phyloP scores from a whole-genome alignment of 2,797 vertebrate genomes.

The Clarias platycephalus region DNA sequence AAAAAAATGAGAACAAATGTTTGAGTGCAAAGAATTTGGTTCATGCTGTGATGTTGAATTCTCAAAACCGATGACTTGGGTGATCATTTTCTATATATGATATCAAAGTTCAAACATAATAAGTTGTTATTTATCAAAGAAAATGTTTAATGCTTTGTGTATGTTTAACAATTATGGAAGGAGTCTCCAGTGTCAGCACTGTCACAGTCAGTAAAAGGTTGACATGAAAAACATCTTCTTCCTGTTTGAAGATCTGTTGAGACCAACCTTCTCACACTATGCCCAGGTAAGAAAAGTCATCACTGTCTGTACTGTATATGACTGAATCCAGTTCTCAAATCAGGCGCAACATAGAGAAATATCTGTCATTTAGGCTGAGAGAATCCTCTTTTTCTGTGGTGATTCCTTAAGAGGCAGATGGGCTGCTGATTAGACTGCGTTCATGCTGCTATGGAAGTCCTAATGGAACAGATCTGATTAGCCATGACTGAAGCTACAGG shows the following conservation, averaged over 20 bases:
- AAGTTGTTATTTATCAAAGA: background rate
- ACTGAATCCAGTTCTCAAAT: background rate
- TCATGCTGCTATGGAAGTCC: constrained; percentile 34
- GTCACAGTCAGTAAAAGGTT: background rate
- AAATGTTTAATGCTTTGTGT: background rate
- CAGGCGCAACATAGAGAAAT: background rate
- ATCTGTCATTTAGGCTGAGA: background rate
- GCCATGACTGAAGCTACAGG: constrained; percentile 27
- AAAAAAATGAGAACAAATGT: too few species aligned
- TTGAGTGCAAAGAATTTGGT: background rate
- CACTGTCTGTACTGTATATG: background rate
- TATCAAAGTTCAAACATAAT: background rate
- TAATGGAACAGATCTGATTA: constrained; percentile 50
- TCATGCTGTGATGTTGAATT: background rate
- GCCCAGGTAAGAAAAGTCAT: too few species aligned
- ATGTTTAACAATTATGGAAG: background rate
- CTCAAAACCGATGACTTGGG: background rate
- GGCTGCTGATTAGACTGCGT: constrained; percentile 35
- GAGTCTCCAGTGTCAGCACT: background rate
- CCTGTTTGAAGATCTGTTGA: too few species aligned
- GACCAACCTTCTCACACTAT: too few species aligned
- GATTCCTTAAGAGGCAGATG: constrained; percentile 44
- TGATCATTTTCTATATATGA: background rate
- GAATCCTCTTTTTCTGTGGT: background rate
- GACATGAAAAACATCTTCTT: too few species aligned